A percentile compares a stretch with the other conserved stretches of the same genome.
Conservation (phyloP, 1,140 invertebrate species). For the Leptopilina boulardi region DNA sequence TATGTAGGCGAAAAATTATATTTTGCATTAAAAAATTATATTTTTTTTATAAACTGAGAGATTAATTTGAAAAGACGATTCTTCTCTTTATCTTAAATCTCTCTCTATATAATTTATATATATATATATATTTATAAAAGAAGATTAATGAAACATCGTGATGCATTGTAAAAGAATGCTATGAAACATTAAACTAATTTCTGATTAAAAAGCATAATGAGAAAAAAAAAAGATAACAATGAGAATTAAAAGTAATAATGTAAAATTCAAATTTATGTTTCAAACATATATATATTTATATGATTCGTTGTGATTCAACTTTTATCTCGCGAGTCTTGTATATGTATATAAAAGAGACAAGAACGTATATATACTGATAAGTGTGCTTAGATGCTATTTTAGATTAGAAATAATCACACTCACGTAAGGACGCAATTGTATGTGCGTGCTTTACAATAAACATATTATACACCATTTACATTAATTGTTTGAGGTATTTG, state of each 20-base stretch:
- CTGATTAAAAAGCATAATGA: not conserved
- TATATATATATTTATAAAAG: not conserved
- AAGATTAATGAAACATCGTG: not conserved
- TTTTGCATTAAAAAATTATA: not conserved
- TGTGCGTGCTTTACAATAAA: constrained; percentile 1
- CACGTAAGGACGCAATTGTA: constrained; percentile 13
- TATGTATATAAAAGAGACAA: too few relatives aligned
- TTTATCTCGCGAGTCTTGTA: not conserved
- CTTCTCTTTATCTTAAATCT: not conserved
- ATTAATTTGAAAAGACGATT: not conserved
- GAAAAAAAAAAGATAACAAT: not conserved
- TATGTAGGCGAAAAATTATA: not conserved
- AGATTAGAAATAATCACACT: constrained; percentile 17
- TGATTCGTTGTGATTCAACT: not conserved
- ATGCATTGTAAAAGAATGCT: constrained; percentile 8
- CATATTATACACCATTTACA: not conserved
- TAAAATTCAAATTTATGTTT: constrained; percentile 14
- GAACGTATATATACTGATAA: constrained; percentile 10
- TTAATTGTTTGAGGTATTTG: not conserved
- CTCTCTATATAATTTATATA: too few relatives aligned
- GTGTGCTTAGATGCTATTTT: constrained; percentile 20
- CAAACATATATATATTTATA: too few relatives aligned
- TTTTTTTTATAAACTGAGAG: too few relatives aligned
- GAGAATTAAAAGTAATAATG: not conserved
- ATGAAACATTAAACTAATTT: constrained; percentile 1